phyloP scores from a whole-genome alignment of 2,113 vertebrate genomes.

The Apus apus region DNA sequence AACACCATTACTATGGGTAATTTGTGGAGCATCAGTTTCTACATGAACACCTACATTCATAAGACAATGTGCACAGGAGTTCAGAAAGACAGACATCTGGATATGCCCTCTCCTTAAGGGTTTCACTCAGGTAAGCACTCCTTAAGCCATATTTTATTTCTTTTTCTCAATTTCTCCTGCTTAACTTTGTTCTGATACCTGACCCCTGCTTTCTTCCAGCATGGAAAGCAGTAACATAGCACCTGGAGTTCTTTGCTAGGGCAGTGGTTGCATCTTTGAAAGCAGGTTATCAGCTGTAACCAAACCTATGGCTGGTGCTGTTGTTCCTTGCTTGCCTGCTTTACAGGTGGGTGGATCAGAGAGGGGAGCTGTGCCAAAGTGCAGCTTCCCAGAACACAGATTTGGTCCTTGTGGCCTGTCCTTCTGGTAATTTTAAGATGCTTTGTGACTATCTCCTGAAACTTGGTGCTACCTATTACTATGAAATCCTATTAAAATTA shows the following conservation, averaged over 20 bases:
- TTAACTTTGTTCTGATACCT: neutral
- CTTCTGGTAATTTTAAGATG: neutral
- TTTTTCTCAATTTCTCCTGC: neutral
- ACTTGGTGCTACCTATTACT: neutral
- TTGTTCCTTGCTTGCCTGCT: neutral
- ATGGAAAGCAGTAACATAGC: neutral
- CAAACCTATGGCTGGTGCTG: neutral
- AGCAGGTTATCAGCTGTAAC: neutral
- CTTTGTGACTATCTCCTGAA: neutral
- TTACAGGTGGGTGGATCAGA: neutral
- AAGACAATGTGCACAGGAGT: neutral
- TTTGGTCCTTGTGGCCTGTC: neutral
- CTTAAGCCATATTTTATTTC: neutral
- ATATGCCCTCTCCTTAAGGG: neutral
- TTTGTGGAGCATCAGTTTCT: neutral
- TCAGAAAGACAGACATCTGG: neutral
- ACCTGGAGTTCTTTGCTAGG: neutral
- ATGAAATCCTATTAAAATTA: neutral
- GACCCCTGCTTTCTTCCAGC: neutral
- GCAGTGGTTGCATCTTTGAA: neutral
- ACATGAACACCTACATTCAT: neutral
- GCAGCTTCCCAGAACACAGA: neutral
- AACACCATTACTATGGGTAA: neutral
- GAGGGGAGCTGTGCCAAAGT: neutral
- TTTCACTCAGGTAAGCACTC: neutral